Evolutionary conservation across 2,888 invertebrate species (phyloP), one percentile per base, ranked within the genome.

Genomic region (Actias luna): DNA sequence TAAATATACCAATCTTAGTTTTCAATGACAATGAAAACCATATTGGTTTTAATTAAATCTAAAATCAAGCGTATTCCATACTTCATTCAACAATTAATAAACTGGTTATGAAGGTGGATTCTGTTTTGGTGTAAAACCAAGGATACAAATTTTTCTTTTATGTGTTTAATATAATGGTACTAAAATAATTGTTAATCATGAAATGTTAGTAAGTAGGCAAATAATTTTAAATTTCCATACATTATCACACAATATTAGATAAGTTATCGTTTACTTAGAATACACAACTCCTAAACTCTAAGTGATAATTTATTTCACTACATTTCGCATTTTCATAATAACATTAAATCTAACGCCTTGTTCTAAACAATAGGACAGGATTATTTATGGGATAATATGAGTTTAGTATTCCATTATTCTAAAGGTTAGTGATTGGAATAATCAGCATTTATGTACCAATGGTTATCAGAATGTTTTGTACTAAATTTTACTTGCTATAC

Each of bases 11-110:
- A 90, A 89, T 83, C 63, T 73, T 82, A 85, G 82, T 87, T 80
- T 89, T 90, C 88, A 85, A 78, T 63, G 52, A 22, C 7, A 74
- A 79, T 83, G 87, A 90, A 89, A 84, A 85, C 85, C 85, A 87
- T 78, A 85, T 89, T 89, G 88, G 85, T n/a, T 36, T 58, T 46
- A 33, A 46, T 22, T 46, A 22, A 22, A 46, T 46, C 5, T 12
- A 46, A 22, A 22, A 7, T 22, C 7, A 22, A 46, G 1, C 5
- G 14, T 22, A 22, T 22, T 46, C 18, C 22, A 22, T 46, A 22
- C 39, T 46, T 46, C 42, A 22, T 18, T 46, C 5, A 22, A n/a
- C n/a, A n/a, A n/a, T n/a, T n/a, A n/a, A n/a, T n/a, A n/a, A n/a
- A n/a, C n/a, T n/a, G n/a, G n/a, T n/a, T n/a, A n/a, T n/a, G n/a